These are phyloP conservation scores for Edolisoma coerulescens DNA, from an alignment of 2,113 vertebrate species.

Conservation along the genomic window DNA sequence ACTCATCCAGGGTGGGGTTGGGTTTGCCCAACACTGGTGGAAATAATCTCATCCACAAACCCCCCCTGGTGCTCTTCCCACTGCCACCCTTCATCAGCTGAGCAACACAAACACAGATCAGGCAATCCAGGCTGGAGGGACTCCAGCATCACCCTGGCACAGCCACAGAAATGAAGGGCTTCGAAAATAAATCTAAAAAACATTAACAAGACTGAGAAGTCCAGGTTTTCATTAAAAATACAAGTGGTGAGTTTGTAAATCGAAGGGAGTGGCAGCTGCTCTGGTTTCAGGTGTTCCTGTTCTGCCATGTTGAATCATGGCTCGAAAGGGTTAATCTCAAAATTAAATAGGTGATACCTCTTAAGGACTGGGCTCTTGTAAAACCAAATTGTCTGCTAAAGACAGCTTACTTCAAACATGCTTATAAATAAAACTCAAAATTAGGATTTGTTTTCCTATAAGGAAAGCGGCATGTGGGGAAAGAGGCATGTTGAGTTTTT, in stretches of 20 bases:
- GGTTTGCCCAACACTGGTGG: not conserved
- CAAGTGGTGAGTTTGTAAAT: not conserved
- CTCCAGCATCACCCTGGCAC: rapidly evolving
- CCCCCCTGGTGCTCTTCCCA: not conserved
- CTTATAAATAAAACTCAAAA: not conserved
- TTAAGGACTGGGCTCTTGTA: not conserved
- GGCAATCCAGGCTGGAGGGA: rapidly evolving
- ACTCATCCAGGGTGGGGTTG: not conserved
- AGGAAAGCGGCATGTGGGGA: rapidly evolving
- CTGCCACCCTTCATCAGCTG: not conserved
- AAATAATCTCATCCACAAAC: not conserved
- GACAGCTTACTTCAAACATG: not conserved
- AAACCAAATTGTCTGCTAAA: not conserved
- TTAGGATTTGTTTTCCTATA: not conserved
- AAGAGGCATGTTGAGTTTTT: not conserved
- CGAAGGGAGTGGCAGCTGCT: rapidly evolving
- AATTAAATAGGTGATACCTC: not conserved
- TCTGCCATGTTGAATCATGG: rapidly evolving
- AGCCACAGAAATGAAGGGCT: rapidly evolving
- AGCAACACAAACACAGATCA: rapidly evolving
- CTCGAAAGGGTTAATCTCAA: not conserved
- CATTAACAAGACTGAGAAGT: rapidly evolving
- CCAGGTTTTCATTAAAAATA: not conserved
- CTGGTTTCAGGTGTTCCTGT: not conserved
- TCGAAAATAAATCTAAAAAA: rapidly evolving